Conservation (phyloP, 2,888 invertebrate species). For the Rapana venosa region DNA sequence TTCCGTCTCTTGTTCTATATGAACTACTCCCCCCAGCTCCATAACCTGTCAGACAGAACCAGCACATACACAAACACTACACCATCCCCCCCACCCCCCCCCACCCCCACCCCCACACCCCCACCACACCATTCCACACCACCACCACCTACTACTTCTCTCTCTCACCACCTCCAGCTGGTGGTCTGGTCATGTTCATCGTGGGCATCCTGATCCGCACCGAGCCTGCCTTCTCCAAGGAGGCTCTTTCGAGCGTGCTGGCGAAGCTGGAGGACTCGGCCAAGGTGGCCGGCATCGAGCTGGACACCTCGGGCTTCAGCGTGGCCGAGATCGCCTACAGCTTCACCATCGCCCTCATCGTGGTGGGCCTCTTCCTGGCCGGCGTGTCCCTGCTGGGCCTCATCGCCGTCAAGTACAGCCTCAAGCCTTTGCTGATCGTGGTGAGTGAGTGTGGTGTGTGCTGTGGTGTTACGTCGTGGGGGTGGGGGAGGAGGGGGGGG, state of each 20-base stretch:
- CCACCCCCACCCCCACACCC: too few relatives aligned
- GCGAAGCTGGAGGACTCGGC: slow-evolving; percentile 7
- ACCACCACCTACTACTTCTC: background rate
- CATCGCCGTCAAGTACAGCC: slow-evolving; percentile 43
- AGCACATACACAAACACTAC: too few relatives aligned
- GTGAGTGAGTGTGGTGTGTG: slow-evolving; percentile 33
- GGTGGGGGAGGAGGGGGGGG: background rate
- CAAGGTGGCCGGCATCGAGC: slow-evolving; percentile 7
- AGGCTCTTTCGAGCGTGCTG: background rate
- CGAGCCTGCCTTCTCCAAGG: slow-evolving; percentile 21
- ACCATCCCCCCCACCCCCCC: too few relatives aligned
- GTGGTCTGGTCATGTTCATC: slow-evolving; percentile 27
- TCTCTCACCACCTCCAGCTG: background rate
- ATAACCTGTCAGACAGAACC: too few relatives aligned
- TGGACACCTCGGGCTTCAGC: slow-evolving; percentile 40
- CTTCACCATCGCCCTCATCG: slow-evolving; percentile 45
- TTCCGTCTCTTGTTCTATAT: too few relatives aligned
- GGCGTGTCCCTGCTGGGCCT: slow-evolving; percentile 44
- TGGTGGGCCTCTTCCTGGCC: slow-evolving; percentile 45
- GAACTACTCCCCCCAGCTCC: too few relatives aligned
- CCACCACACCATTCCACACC: too few relatives aligned
- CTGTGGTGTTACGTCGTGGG: background rate
- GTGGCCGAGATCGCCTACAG: slow-evolving; percentile 43
- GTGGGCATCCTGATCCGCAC: slow-evolving; percentile 21
- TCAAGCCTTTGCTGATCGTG: slow-evolving; percentile 46